These are phyloP conservation scores for Heliconius nattereri DNA, from an alignment of 1,140 invertebrate genomes.

Conservation along the genomic window DNA sequence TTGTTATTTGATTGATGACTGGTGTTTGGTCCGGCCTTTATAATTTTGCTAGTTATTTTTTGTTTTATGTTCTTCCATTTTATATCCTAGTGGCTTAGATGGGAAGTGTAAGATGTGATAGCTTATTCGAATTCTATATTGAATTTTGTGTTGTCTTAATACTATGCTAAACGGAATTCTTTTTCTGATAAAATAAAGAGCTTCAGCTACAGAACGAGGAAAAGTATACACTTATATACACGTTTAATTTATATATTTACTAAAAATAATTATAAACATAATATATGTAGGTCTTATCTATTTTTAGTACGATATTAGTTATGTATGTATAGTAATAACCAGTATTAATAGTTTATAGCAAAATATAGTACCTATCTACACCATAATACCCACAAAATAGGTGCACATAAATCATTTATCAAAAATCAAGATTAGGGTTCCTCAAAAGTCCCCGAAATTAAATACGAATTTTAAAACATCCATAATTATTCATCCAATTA, in stretches of 20 bases:
- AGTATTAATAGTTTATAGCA: too few species aligned
- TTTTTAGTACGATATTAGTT: too few species aligned
- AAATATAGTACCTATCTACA: neutral
- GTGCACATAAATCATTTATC: neutral
- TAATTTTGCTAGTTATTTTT: slow-evolving; percentile 23
- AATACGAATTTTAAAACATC: slow-evolving; percentile 16
- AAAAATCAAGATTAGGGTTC: neutral
- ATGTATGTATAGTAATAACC: too few species aligned
- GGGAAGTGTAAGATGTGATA: neutral
- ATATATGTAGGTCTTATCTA: too few species aligned
- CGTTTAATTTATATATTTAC: too few species aligned
- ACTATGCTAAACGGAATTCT: too few species aligned
- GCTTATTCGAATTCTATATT: neutral
- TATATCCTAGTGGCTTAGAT: neutral
- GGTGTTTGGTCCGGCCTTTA: slow-evolving; percentile 41
- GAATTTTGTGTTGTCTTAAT: neutral
- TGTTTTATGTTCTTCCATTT: neutral
- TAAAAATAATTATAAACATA: too few species aligned
- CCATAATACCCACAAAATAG: neutral
- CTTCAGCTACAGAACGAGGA: too few species aligned
- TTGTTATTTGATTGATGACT: slow-evolving; percentile 69
- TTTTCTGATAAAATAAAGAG: too few species aligned
- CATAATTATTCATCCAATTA: slow-evolving; percentile 74
- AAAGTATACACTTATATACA: too few species aligned
- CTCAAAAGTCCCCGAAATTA: slow-evolving; percentile 8